Conservation (phyloP, 1,140 invertebrate species). For the Drosophila bipectinata region DNA sequence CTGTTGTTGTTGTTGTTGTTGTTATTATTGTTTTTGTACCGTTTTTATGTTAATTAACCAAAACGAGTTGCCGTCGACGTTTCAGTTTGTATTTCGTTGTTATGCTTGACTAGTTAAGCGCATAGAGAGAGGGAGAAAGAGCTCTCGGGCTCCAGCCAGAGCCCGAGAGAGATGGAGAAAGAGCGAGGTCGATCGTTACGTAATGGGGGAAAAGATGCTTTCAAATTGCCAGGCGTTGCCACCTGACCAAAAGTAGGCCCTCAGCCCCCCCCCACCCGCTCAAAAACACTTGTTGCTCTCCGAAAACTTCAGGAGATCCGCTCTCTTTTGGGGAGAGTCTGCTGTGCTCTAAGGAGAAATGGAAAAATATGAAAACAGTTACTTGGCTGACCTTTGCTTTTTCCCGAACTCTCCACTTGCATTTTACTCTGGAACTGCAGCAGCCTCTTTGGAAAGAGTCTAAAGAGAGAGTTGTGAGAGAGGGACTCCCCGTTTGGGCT, state of each 20-base stretch:
- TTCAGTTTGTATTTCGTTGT: constrained; percentile 46
- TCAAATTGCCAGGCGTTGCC: constrained; percentile 66
- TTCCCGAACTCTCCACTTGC: not conserved
- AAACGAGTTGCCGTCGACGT: constrained; percentile 57
- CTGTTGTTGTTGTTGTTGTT: constrained; percentile 7
- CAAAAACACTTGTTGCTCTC: constrained; percentile 1
- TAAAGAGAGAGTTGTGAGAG: not conserved
- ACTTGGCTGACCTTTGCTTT: not conserved
- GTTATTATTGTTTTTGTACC: constrained; percentile 33
- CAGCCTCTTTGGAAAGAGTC: not conserved
- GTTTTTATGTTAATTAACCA: constrained; percentile 77
- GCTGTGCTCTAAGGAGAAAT: no score
- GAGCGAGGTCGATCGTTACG: constrained; percentile 49
- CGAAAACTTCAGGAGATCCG: not conserved
- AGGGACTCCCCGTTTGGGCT: not conserved
- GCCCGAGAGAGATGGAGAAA: constrained; percentile 11
- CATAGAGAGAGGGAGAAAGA: constrained; percentile 33
- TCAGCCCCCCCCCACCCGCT: not conserved
- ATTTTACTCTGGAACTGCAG: not conserved
- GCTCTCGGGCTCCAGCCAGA: not conserved
- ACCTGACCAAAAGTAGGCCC: constrained; percentile 37
- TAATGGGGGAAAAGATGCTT: constrained; percentile 64
- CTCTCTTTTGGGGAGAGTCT: not conserved
- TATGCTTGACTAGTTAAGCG: constrained; percentile 75
- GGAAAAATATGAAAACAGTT: no score